Conservation (phyloP, 2,888 invertebrate genomes). For the Harpagoxenus sublaevis region DNA sequence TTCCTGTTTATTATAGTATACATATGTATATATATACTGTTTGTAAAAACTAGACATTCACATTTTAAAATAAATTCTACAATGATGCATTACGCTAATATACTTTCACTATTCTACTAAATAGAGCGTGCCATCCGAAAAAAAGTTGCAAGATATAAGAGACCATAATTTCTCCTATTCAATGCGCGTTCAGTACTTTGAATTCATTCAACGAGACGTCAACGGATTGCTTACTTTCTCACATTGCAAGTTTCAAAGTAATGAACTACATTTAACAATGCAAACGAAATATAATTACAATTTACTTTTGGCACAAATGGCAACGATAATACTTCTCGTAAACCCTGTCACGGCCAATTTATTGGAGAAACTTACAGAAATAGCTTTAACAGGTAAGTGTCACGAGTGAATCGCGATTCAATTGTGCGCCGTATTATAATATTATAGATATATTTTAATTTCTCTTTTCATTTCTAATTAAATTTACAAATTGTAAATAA, state of each 20-base stretch:
- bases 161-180: constrained; percentile 18
- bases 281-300: constrained; percentile 13
- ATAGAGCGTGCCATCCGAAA: constrained; percentile 29
- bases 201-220: neutral
- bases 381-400: constrained; percentile 2
- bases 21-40: neutral
- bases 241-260: neutral
- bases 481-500: constrained; percentile 28
- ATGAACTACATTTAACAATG: constrained; percentile 17
- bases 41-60: neutral
- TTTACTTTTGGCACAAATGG: constrained; percentile 1
- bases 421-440: neutral
- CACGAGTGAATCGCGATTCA: neutral
- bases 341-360: neutral
- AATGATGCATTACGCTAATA: constrained; percentile 3
- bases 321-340: neutral
- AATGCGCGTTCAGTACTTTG: constrained; percentile 2
- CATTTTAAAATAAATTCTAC: neutral
- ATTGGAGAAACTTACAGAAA: constrained; percentile 28
- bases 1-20: neutral
- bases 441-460: neutral
- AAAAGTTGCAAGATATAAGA: neutral
- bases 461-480: constrained; percentile 4
- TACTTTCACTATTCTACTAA: constrained; percentile 44
- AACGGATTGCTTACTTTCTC: neutral